Evolutionary conservation across 2,113 vertebrate genomes (phyloP).

Genomic region (Panurus biarmicus): DNA sequence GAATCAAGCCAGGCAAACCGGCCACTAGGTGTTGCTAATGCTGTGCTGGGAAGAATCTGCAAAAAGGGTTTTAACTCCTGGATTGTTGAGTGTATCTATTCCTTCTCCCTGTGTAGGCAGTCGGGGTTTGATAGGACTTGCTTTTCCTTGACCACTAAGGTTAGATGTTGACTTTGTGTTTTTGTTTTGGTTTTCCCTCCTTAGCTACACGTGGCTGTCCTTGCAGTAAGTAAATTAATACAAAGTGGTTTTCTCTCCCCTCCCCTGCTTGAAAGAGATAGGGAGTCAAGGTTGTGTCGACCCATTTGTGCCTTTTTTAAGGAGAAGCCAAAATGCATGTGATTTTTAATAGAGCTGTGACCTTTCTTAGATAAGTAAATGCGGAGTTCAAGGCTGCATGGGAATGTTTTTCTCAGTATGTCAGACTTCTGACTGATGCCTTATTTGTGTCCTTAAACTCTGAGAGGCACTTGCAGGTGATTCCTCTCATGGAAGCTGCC

Average conservation of each 20-base stretch:
- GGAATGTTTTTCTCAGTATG: background rate
- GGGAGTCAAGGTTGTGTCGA: background rate
- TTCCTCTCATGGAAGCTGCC: background rate
- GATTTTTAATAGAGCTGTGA: background rate
- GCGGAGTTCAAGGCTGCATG: background rate
- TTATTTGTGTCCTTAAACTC: background rate
- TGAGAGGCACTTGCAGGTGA: background rate
- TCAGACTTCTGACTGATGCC: background rate
- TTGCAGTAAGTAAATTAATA: constrained; percentile 70
- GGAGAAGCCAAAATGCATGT: background rate
- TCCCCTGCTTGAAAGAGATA: background rate
- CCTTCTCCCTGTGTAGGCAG: background rate
- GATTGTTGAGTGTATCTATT: background rate
- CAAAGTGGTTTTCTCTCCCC: background rate
- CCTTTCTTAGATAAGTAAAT: background rate
- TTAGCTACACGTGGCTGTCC: constrained; percentile 68
- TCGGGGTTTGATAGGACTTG: background rate
- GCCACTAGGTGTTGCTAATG: constrained; percentile 70
- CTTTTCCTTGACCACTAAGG: background rate
- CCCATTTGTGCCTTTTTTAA: background rate
- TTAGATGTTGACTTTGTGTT: background rate
- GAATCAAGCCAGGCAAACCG: background rate
- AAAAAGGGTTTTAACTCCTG: background rate
- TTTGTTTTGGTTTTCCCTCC: background rate
- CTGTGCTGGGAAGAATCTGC: background rate